Percentiles rank a stretch among this genome's conserved stretches.
Evolutionary conservation across 2,797 vertebrate genomes (phyloP).

Genomic region (Poliocrania exsul): DNA sequence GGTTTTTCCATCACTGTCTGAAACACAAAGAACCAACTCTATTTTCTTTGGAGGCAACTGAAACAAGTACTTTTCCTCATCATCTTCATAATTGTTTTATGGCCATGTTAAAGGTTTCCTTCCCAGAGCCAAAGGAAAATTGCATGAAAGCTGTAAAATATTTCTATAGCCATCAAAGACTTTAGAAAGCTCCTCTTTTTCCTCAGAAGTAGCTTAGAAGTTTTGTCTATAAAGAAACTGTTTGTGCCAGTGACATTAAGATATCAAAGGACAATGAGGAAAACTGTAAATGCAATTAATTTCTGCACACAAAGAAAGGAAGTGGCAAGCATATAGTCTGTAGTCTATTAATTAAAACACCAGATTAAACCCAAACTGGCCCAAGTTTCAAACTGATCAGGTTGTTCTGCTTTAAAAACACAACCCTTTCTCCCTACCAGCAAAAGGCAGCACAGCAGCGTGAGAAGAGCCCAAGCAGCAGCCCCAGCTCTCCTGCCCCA

Average conservation of each 20-base stretch:
- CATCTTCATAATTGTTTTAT: constrained; percentile 38
- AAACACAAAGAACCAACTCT: constrained; percentile 56
- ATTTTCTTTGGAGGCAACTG: constrained; percentile 69
- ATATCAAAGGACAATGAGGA: constrained; percentile 47
- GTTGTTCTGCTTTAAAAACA: background rate
- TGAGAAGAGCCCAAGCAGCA: background rate
- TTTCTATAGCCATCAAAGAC: constrained; percentile 60
- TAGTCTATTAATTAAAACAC: constrained; percentile 1
- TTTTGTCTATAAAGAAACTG: constrained; percentile 52
- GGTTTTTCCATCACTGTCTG: constrained; percentile 37
- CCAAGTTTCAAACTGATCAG: background rate
- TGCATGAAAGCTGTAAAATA: constrained; percentile 44
- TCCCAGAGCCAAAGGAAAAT: background rate
- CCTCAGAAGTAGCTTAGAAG: constrained; percentile 62
- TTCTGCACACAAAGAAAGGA: constrained; percentile 59
- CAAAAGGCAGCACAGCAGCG: background rate
- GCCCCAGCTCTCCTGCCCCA: background rate
- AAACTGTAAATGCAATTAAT: constrained; percentile 48
- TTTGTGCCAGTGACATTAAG: background rate
- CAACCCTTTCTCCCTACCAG: background rate
- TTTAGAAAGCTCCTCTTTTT: constrained; percentile 17
- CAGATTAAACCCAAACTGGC: background rate
- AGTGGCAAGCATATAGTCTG: constrained; percentile 22
- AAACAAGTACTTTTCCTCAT: constrained; percentile 54
- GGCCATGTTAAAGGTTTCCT: constrained; percentile 55